phyloP scores from a whole-genome alignment of 2,888 invertebrate genomes.

The Margaritifera margaritifera region DNA sequence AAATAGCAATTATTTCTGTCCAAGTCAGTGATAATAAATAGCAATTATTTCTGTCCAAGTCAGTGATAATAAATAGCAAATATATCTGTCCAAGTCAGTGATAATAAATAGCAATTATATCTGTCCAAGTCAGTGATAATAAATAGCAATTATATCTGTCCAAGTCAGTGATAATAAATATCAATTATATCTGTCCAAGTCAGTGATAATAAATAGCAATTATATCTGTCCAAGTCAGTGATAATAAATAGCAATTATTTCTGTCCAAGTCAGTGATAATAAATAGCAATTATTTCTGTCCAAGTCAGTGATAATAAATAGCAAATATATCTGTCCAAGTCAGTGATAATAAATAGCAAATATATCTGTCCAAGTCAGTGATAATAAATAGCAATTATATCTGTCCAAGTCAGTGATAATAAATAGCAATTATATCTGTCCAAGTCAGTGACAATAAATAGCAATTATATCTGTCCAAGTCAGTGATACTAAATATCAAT shows the following conservation, averaged over 20 bases:
- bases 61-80: background rate
- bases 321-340: background rate
- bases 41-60: background rate
- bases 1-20: background rate
- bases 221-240: too few relatives aligned
- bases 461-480: slow-evolving; percentile 3
- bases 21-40: background rate
- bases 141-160: slow-evolving; percentile 5
- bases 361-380: too few relatives aligned
- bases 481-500: background rate
- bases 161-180: slow-evolving; percentile 2
- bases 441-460: background rate
- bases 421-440: too few relatives aligned
- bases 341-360: background rate
- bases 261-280: too few relatives aligned
- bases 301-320: too few relatives aligned
- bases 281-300: too few relatives aligned
- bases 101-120: background rate
- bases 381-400: too few relatives aligned
- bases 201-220: too few relatives aligned
- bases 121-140: background rate
- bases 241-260: too few relatives aligned
- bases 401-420: too few relatives aligned
- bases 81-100: background rate
- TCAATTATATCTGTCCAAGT: too few relatives aligned